A percentile compares a stretch with the other conserved stretches of the same genome.
These are phyloP conservation scores for Andricus curvator DNA, from an alignment of 2,888 invertebrate species.

Conservation along the genomic window DNA sequence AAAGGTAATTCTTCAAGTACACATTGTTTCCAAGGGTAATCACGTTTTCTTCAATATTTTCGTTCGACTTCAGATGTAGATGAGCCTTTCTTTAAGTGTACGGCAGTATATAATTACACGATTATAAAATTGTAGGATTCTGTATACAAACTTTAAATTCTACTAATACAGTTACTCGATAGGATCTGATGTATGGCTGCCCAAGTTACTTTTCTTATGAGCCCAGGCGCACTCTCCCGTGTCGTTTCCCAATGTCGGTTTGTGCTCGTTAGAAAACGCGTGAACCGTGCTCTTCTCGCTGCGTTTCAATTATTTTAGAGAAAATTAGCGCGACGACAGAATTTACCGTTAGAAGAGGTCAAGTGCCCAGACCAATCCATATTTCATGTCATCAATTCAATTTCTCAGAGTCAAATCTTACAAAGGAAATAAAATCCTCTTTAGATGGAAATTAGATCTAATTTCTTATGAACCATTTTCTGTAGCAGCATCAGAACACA, in stretches of 20 bases:
- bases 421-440: neutral
- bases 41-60: too few relatives aligned
- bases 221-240: slow-evolving; percentile 54
- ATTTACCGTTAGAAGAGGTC: slow-evolving; percentile 7
- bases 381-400: neutral
- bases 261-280: slow-evolving; percentile 61
- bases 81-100: too few relatives aligned
- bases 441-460: too few relatives aligned
- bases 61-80: too few relatives aligned
- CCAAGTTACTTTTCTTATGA: slow-evolving; percentile 51
- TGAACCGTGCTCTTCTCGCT: slow-evolving; percentile 56
- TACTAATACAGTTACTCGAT: slow-evolving; percentile 8
- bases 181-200: slow-evolving; percentile 13
- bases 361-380: neutral
- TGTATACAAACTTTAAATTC: neutral
- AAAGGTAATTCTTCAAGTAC: too few relatives aligned
- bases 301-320: slow-evolving; percentile 66
- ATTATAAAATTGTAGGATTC: neutral
- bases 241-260: slow-evolving; percentile 58
- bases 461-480: too few relatives aligned
- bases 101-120: neutral
- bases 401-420: neutral
- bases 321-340: slow-evolving; percentile 50
- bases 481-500: too few relatives aligned
- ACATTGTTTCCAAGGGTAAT: too few relatives aligned